phyloP scores from a whole-genome alignment of 2,888 invertebrate species.

The Caenorhabditis sp. region DNA sequence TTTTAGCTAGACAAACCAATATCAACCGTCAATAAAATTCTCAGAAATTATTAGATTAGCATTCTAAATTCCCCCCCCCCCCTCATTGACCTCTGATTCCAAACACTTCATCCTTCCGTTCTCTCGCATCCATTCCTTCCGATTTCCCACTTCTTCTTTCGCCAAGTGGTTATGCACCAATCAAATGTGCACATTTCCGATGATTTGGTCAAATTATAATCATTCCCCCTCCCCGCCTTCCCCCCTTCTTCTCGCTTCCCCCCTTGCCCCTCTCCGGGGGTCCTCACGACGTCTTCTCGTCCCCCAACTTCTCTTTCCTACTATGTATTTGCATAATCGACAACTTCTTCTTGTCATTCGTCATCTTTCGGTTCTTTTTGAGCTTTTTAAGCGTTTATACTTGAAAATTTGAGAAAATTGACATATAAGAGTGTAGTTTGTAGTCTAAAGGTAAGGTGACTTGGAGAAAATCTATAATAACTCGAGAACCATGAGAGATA shows the following conservation, averaged over 20 bases:
- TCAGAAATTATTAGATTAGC: too few relatives aligned
- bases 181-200: conserved; percentile 14
- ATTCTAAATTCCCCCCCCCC: too few relatives aligned
- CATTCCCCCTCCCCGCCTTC: conserved; percentile 15
- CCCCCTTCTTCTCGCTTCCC: too few relatives aligned
- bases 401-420: too few relatives aligned
- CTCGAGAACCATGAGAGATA: too few relatives aligned
- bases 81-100: too few relatives aligned
- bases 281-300: neutral
- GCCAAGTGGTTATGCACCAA: neutral
- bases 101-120: neutral
- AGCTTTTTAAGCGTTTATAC: neutral
- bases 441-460: too few relatives aligned
- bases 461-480: too few relatives aligned
- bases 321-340: conserved; percentile 55
- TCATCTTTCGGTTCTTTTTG: conserved; percentile 2
- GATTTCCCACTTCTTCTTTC: neutral
- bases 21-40: too few relatives aligned
- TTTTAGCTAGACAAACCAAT: too few relatives aligned
- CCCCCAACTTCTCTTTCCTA: neutral
- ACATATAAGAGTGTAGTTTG: too few relatives aligned
- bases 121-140: neutral
- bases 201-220: conserved; percentile 38
- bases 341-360: conserved; percentile 9
- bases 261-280: neutral